Evolutionary conservation across 1,140 invertebrate species (phyloP), one percentile per base, ranked within the genome.

Genomic region (Maniola jurtina): DNA sequence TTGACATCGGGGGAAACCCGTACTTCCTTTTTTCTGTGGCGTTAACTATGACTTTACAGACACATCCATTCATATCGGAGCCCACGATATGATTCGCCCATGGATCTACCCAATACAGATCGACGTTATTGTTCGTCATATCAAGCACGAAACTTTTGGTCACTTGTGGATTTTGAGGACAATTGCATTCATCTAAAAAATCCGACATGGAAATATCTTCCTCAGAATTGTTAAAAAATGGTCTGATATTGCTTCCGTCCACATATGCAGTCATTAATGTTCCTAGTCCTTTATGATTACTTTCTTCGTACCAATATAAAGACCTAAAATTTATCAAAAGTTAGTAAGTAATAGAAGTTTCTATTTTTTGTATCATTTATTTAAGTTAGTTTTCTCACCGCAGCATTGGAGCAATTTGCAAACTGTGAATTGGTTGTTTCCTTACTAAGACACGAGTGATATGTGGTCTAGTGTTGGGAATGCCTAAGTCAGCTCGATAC

Each of bases 331-430:
- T 16, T 55, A 36, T 40, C 34, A 13, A 55, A 40, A 14, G 1
- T 56, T 15, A 57, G 11, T 25, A 13, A 11, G 15, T 57, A 42
- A 38, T 8, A 63, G 14, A 38, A 42, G 10, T 42, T 45, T 55
- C 58, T 16, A n/a, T 56, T 50, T 15, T 61, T 56, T 16, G 38
- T 52, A 45, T 36, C 6, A 6, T 45, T 13, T 45, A 9, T 45
- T 8, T 40, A 45, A 42, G 13, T 45, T 45, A 8, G 42, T 2
- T 45, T 45, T 64, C 76, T 81, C 90, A 95, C 95, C 93, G 93
- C 35, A 92, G 92, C 68, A 94, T 93, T 1, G 96, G 96, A 56
- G 95, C 93, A 0, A 96, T 90, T 76, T 95, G 93, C 3, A 98
- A 84, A 76, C 93, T 94, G 0, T 92, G 85, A 7, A 96, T 93